phyloP scores from a whole-genome alignment of 2,797 vertebrate genomes.

The Smutsia temminckii region DNA sequence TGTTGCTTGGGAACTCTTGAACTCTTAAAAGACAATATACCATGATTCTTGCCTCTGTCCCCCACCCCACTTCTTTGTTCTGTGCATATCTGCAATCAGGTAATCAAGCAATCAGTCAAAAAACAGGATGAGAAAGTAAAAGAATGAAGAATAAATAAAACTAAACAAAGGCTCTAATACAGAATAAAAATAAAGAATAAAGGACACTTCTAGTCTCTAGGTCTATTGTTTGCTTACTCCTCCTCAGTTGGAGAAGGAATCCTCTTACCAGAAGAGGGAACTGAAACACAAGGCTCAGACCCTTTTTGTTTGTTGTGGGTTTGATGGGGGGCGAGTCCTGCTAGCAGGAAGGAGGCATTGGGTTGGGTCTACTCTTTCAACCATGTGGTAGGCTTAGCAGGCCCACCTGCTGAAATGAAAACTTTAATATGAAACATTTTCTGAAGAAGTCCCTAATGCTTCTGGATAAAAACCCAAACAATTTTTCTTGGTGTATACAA shows the following conservation, averaged over 20 bases:
- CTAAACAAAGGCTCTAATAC: background rate
- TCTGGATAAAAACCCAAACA: background rate
- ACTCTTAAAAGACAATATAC: background rate
- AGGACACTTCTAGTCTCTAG: background rate
- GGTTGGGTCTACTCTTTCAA: background rate
- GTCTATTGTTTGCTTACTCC: background rate
- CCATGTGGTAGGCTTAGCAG: background rate
- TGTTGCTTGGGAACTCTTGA: background rate
- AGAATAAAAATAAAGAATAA: background rate
- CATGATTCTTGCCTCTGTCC: background rate
- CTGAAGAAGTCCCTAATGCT: background rate
- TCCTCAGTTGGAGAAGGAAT: background rate
- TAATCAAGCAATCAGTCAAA: background rate
- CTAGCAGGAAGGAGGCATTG: background rate
- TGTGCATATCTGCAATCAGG: background rate
- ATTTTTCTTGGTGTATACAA: background rate
- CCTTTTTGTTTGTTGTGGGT: background rate
- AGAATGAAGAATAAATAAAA: background rate
- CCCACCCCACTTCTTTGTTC: background rate
- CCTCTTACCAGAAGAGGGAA: background rate
- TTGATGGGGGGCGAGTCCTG: too few relatives aligned
- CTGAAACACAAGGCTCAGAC: background rate
- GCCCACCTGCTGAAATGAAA: background rate
- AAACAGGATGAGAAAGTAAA: background rate
- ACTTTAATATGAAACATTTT: background rate